Evolutionary conservation across 2,888 invertebrate genomes (phyloP).

Genomic region (Stenodema calcarata): DNA sequence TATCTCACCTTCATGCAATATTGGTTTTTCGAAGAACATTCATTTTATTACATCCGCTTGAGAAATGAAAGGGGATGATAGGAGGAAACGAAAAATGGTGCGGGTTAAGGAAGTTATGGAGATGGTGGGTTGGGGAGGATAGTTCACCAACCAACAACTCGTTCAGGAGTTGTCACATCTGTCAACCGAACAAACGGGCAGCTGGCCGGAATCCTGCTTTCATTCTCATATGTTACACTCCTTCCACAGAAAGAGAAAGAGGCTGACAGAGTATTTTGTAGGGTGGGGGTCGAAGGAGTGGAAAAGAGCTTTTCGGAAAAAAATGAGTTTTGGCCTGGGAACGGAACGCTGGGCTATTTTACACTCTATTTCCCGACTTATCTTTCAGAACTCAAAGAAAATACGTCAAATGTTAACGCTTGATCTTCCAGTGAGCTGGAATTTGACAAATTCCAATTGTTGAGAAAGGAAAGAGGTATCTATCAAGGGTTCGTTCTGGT

Average conservation of each 20-base stretch:
- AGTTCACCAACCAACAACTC: constrained; percentile 2
- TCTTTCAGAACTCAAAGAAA: not conserved
- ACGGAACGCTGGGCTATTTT: not conserved
- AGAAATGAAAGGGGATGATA: no score
- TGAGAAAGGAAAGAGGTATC: no score
- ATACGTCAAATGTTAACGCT: no score
- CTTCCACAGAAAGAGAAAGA: not conserved
- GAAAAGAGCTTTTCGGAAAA: not conserved
- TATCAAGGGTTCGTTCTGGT: no score
- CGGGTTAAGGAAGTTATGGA: not conserved
- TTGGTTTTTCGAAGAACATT: no score
- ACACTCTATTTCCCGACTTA: not conserved
- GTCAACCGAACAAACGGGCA: constrained; percentile 15
- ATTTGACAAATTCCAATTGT: no score
- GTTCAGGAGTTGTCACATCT: constrained; percentile 14
- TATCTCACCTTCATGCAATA: no score
- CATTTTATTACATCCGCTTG: no score
- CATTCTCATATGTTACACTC: not conserved
- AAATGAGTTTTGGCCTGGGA: not conserved
- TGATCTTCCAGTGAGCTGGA: no score
- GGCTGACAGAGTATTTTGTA: not conserved
- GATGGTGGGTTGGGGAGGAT: not conserved
- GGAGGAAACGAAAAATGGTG: not conserved
- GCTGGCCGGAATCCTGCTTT: not conserved
- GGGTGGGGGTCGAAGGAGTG: not conserved